Base-by-base conservation (phyloP, 2,797 vertebrate genomes). In the Otolemur crassicaudatus region DNA sequence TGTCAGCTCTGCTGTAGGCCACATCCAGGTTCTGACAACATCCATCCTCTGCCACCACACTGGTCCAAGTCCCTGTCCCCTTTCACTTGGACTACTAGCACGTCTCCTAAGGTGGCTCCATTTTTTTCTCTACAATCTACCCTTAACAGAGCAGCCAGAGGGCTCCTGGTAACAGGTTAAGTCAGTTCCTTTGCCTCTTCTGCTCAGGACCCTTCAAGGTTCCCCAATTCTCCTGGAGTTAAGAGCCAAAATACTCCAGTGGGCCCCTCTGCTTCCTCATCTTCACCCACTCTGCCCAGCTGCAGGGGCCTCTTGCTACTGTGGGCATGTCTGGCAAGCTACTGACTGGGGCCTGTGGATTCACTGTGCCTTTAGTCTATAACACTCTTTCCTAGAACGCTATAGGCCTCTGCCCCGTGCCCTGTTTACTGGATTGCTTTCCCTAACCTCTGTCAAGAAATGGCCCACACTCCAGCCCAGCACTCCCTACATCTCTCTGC, bases 1-100 rank as follows among this genome's bases (percentile, higher is more conserved):
- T 0, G 3, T 8, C 1, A 3, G 49, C 8, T 53, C 79, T 19
- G 0, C 65, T 7, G 5, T 0, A 3, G 40, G 82, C 13, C 0
- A 13, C 11, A 1, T 31, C 37, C 10, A 20, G 43, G 43, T 5
- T 85, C 56, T 6, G 61, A 81, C 19, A 0, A 5, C 17, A n/a
- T 7, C 37, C 3, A 9, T 60, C 19, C 34, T 46, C 34, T 80
- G 80, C 87, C 5, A 23, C 89, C 20, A 1, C 0, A 1, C 12
- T 0, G 25, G 1, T 20, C 37, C 65, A 12, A 23, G 37, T 56
- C 70, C 56, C 58, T 0, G 4, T 22, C 27, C 27, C 43, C 37
- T 22, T 58, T 12, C 70, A 2, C 67, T 76, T 20, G 29, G 9
- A n/a, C 17, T 19, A 31, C 81, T 0, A 3, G 6, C 19, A 0